A percentile compares a stretch with the other conserved stretches of the same genome.
Evolutionary conservation across 2,797 vertebrate genomes (phyloP).

Genomic region (Cynopterus sphinx): DNA sequence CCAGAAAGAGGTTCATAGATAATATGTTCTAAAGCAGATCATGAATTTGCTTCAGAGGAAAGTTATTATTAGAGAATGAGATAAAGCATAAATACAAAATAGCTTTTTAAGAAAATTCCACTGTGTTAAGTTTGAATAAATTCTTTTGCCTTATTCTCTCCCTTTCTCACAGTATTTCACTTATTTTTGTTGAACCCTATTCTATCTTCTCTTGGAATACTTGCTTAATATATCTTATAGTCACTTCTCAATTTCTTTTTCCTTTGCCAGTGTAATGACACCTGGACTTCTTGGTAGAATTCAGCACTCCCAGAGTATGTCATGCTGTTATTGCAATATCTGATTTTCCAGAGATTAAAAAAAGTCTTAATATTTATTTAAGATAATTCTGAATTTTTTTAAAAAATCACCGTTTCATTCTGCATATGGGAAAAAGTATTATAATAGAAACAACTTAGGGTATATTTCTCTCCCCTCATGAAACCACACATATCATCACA

Average conservation of each 20-base stretch:
- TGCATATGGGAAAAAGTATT: not conserved
- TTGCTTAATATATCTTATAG: not conserved
- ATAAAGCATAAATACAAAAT: not conserved
- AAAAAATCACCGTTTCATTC: not conserved
- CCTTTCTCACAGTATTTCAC: not conserved
- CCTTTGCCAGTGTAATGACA: not conserved
- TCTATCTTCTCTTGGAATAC: not conserved
- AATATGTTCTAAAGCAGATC: not conserved
- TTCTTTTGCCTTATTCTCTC: not conserved
- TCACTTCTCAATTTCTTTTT: not conserved
- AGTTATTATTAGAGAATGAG: not conserved
- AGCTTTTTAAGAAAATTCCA: not conserved
- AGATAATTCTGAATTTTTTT: not conserved
- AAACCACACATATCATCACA: not conserved
- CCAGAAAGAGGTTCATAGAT: not conserved
- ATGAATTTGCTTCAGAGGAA: not conserved
- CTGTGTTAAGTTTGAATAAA: not conserved
- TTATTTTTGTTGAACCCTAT: not conserved
- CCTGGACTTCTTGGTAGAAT: not conserved
- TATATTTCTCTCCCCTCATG: not conserved
- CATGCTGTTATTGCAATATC: not conserved
- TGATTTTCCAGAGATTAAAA: not conserved
- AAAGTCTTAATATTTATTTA: not conserved
- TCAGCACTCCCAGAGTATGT: not conserved
- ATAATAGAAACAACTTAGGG: not conserved